Percentiles rank a stretch among this genome's conserved stretches.
These are phyloP conservation scores for Phalloptychus januarius DNA, from an alignment of 2,797 vertebrate species.

Conservation along the genomic window DNA sequence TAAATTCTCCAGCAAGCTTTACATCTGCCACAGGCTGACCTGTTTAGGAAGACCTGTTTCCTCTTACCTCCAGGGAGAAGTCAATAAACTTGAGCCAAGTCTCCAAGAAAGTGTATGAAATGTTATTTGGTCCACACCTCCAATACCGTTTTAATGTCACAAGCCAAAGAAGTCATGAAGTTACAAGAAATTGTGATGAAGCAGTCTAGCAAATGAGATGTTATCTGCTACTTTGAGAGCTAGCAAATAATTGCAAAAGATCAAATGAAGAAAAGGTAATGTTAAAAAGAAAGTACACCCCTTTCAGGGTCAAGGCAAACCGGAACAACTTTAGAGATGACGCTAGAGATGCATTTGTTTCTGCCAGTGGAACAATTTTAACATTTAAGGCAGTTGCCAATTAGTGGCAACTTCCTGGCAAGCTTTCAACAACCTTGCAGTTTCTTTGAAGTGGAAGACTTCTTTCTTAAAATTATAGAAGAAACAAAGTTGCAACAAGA, in stretches of 20 bases:
- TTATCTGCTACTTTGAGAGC: background rate
- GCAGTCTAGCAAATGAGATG: background rate
- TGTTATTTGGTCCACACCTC: background rate
- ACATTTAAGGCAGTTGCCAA: background rate
- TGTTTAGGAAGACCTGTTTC: conserved; percentile 22
- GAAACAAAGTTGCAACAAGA: background rate
- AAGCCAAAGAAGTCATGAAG: background rate
- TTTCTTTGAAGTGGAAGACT: background rate
- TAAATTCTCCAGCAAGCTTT: conserved; percentile 24
- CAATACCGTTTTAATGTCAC: background rate
- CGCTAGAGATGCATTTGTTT: background rate
- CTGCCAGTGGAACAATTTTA: background rate
- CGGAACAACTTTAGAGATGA: background rate
- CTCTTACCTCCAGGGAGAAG: background rate
- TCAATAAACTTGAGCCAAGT: background rate
- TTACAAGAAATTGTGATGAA: background rate
- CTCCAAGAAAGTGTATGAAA: background rate
- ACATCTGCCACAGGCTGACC: conserved; percentile 22
- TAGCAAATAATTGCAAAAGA: background rate
- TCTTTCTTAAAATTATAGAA: background rate
- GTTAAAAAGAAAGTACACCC: background rate
- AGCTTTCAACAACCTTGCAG: background rate
- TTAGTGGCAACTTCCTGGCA: background rate
- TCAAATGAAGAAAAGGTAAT: background rate
- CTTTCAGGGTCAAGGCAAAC: background rate